Conservation (phyloP, 2,113 vertebrate genomes). For the Macroglossus sobrinus region DNA sequence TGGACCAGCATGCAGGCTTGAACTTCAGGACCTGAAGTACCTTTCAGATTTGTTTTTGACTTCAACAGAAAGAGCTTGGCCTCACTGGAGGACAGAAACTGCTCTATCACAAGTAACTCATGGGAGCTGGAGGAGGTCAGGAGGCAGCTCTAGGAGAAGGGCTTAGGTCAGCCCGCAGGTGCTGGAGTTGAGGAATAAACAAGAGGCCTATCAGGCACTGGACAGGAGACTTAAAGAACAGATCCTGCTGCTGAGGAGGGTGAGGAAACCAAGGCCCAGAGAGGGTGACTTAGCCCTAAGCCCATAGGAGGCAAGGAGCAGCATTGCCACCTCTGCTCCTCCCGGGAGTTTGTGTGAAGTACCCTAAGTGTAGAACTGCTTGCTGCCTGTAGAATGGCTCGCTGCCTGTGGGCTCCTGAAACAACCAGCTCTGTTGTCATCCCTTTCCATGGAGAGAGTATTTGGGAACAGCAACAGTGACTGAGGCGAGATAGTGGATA, state of each 20-base stretch:
- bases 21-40: slow-evolving; percentile 88
- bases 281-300: background rate
- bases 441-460: background rate
- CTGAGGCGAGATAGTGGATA: background rate
- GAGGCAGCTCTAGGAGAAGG: slow-evolving; percentile 83
- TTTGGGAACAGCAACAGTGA: background rate
- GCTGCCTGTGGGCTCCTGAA: background rate
- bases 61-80: slow-evolving; percentile 90
- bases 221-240: slow-evolving; percentile 88
- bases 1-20: background rate
- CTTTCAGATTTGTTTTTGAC: slow-evolving; percentile 91
- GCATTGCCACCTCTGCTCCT: background rate
- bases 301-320: rapidly evolving
- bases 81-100: slow-evolving; percentile 91
- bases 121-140: slow-evolving; percentile 81
- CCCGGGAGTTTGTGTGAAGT: rapidly evolving
- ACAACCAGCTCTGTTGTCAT: background rate
- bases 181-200: slow-evolving; percentile 89
- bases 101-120: slow-evolving; percentile 85
- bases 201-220: slow-evolving; percentile 85
- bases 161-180: slow-evolving; percentile 80
- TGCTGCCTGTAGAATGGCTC: background rate
- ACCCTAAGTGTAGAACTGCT: rapidly evolving
- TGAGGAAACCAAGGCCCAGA: slow-evolving; percentile 42
- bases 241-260: slow-evolving; percentile 88